A percentile compares a stretch with the other conserved stretches of the same genome.
phyloP scores from a whole-genome alignment of 35 echinoderm and acorn worm species.

The Holothuria glaberrima region DNA sequence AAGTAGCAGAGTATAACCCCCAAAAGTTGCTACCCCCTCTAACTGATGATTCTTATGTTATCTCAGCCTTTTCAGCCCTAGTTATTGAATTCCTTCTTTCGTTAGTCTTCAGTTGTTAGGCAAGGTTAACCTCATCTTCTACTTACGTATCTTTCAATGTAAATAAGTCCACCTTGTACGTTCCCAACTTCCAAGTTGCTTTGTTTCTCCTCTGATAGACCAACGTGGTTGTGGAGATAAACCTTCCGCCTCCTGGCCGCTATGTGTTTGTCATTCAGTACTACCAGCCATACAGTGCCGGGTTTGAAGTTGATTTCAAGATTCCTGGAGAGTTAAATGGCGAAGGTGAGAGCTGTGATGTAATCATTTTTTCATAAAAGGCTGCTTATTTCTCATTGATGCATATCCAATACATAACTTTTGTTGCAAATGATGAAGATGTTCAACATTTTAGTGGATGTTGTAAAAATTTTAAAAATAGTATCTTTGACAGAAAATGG shows the following conservation, averaged over 20 bases:
- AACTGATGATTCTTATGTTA: too few species aligned
- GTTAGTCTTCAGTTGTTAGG: neutral
- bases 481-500: too few species aligned
- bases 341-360: slow-evolving; percentile 52
- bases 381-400: neutral
- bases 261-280: slow-evolving; percentile 95
- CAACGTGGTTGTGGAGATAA: slow-evolving; percentile 40
- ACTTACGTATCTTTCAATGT: neutral
- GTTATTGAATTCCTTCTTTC: neutral
- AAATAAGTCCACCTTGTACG: too few species aligned
- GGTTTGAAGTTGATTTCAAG: slow-evolving; percentile 78
- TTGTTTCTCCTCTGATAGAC: slow-evolving; percentile 47
- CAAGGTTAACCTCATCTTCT: too few species aligned
- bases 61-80: neutral
- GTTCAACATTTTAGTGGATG: neutral
- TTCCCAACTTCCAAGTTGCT: neutral
- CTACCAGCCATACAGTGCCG: slow-evolving; percentile 78
- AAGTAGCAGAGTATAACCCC: too few species aligned
- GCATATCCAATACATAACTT: neutral
- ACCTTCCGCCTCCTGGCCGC: slow-evolving; percentile 44
- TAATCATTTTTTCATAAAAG: too few species aligned
- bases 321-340: slow-evolving; percentile 81
- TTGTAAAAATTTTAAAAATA: neutral
- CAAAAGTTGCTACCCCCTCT: too few species aligned
- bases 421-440: neutral